These are phyloP conservation scores for Drosophila chauvacae DNA, from an alignment of 1,140 invertebrate species.

Conservation along the genomic window DNA sequence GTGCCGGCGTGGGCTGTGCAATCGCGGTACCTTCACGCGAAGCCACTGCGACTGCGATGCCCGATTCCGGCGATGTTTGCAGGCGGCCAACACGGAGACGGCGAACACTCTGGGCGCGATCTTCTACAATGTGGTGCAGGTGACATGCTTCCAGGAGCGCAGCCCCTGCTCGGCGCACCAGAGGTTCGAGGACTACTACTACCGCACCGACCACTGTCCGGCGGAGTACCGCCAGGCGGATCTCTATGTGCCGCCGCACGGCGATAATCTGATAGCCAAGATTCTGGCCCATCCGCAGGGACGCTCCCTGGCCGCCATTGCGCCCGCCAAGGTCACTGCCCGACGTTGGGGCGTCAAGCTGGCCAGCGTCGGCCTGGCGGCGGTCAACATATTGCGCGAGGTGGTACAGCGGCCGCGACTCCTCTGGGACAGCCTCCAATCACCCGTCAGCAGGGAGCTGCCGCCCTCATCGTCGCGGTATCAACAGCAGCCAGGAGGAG, in stretches of 20 bases:
- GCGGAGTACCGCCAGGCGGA: slow-evolving; percentile 76
- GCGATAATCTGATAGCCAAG: slow-evolving; percentile 75
- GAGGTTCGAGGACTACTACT: slow-evolving; percentile 85
- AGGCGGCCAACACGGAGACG: slow-evolving; percentile 88
- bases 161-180: slow-evolving; percentile 88
- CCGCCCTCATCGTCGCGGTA: slow-evolving; percentile 37
- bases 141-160: slow-evolving; percentile 88
- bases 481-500: background rate
- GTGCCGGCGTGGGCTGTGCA: slow-evolving; percentile 88
- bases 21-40: slow-evolving; percentile 88
- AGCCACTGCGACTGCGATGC: slow-evolving; percentile 91
- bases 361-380: slow-evolving; percentile 79
- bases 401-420: slow-evolving; percentile 71
- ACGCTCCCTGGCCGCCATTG: slow-evolving; percentile 47
- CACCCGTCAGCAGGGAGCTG: slow-evolving; percentile 66
- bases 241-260: slow-evolving; percentile 78
- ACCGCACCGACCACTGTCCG: slow-evolving; percentile 67
- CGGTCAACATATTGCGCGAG: slow-evolving; percentile 78
- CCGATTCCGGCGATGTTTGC: slow-evolving; percentile 88
- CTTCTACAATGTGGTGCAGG: slow-evolving; percentile 89
- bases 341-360: slow-evolving; percentile 76
- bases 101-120: slow-evolving; percentile 89
- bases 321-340: slow-evolving; percentile 56
- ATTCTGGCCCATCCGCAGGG: slow-evolving; percentile 72
- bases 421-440: slow-evolving; percentile 70